Percentiles rank a stretch among this genome's conserved stretches.
These are phyloP conservation scores for Oreocharis arfaki DNA, from an alignment of 2,113 vertebrate genomes.

Conservation along the genomic window DNA sequence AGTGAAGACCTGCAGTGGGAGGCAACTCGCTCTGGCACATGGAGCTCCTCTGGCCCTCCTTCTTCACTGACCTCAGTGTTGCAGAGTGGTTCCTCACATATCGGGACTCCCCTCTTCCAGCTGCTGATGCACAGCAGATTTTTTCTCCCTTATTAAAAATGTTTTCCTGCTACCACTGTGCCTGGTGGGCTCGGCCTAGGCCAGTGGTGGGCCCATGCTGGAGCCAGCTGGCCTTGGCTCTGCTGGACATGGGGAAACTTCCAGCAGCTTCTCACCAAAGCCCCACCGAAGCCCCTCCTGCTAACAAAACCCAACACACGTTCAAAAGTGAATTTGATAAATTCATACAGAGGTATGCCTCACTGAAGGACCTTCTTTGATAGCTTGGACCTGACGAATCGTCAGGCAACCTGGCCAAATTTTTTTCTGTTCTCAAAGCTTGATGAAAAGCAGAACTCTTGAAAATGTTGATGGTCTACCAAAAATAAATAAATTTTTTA, in stretches of 20 bases:
- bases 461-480: background rate
- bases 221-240: background rate
- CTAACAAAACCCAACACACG: background rate
- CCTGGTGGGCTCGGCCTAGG: background rate
- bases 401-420: background rate
- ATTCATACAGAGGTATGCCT: background rate
- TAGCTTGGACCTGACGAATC: background rate
- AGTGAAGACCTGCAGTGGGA: background rate
- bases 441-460: background rate
- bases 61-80: background rate
- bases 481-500: background rate
- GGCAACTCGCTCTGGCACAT: fast-evolving
- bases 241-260: background rate
- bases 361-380: background rate
- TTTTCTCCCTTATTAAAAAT: background rate
- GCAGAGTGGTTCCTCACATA: background rate
- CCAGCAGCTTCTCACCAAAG: background rate
- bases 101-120: no score
- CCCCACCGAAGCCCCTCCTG: fast-evolving
- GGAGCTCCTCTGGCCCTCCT: background rate
- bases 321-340: background rate
- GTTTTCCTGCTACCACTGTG: fast-evolving
- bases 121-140: background rate
- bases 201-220: background rate
- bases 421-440: background rate